Evolutionary conservation across 2,888 invertebrate genomes (phyloP).

Genomic region (Drosophila barbarae): DNA sequence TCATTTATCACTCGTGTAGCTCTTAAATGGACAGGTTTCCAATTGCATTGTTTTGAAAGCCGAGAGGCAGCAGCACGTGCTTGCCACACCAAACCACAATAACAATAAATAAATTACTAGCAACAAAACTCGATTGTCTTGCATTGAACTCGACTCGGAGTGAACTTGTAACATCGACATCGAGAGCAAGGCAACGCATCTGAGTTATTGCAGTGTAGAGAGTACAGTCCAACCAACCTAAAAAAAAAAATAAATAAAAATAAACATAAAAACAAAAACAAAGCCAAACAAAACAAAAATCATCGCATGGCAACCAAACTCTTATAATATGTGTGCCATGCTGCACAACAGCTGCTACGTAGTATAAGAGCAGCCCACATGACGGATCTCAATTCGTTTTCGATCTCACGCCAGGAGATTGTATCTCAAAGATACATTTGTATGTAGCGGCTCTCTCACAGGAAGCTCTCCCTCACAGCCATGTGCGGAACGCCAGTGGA

Average conservation of each 20-base stretch:
- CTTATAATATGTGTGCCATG: slow-evolving; percentile 23
- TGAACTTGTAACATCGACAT: slow-evolving; percentile 34
- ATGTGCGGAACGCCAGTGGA: slow-evolving; percentile 34
- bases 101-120: slow-evolving; percentile 12
- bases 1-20: slow-evolving; percentile 41
- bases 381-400: neutral
- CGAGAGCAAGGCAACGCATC: slow-evolving; percentile 19
- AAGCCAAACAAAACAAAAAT: slow-evolving; percentile 28
- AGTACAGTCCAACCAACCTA: slow-evolving; percentile 16
- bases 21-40: slow-evolving; percentile 51
- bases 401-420: slow-evolving; percentile 30
- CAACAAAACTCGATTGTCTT: slow-evolving; percentile 54
- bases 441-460: slow-evolving; percentile 1
- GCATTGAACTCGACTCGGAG: slow-evolving; percentile 52
- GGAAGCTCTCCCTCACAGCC: slow-evolving; percentile 14
- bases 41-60: slow-evolving; percentile 51
- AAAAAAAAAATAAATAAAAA: neutral
- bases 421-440: slow-evolving; percentile 1
- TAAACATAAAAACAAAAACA: slow-evolving; percentile 5
- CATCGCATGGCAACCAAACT: slow-evolving; percentile 36
- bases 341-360: slow-evolving; percentile 32
- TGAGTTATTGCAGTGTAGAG: slow-evolving; percentile 9
- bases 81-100: slow-evolving; percentile 35
- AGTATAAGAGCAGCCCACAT: slow-evolving; percentile 25
- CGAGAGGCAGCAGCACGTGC: slow-evolving; percentile 36